phyloP scores from a whole-genome alignment of 1,140 invertebrate species.

The Atta texana region DNA sequence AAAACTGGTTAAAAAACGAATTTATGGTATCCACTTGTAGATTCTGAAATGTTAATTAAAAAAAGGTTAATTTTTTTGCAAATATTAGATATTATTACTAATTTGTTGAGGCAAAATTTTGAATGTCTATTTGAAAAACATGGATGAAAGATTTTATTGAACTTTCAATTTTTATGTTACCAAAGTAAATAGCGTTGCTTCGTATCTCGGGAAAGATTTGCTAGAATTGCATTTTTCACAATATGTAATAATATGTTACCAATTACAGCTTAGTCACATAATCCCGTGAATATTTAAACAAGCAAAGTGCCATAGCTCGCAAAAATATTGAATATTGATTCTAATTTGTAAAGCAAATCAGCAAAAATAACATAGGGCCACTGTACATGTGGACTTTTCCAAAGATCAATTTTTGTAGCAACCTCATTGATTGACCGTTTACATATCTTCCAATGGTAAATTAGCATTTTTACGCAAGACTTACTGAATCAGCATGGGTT shows the following conservation, averaged over 20 bases:
- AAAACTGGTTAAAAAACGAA: neutral
- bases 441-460: slow-evolving; percentile 1
- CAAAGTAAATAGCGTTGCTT: neutral
- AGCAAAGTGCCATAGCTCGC: neutral
- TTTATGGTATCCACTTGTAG: neutral
- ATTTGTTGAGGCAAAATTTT: slow-evolving; percentile 1
- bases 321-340: slow-evolving; percentile 63
- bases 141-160: neutral
- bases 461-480: slow-evolving; percentile 7
- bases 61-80: neutral
- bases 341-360: slow-evolving; percentile 59
- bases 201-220: neutral
- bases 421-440: slow-evolving; percentile 20
- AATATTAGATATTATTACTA: neutral
- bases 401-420: slow-evolving; percentile 27
- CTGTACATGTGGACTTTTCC: slow-evolving; percentile 2
- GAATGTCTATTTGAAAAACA: neutral
- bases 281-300: slow-evolving; percentile 17
- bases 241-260: neutral
- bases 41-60: neutral
- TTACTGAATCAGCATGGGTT: neutral
- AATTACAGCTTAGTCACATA: neutral
- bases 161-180: neutral
- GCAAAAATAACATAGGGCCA: slow-evolving; percentile 25
- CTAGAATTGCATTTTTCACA: neutral